These are phyloP conservation scores for Ceratosolen solmsi DNA, from an alignment of 1,140 invertebrate genomes.

Conservation along the genomic window DNA sequence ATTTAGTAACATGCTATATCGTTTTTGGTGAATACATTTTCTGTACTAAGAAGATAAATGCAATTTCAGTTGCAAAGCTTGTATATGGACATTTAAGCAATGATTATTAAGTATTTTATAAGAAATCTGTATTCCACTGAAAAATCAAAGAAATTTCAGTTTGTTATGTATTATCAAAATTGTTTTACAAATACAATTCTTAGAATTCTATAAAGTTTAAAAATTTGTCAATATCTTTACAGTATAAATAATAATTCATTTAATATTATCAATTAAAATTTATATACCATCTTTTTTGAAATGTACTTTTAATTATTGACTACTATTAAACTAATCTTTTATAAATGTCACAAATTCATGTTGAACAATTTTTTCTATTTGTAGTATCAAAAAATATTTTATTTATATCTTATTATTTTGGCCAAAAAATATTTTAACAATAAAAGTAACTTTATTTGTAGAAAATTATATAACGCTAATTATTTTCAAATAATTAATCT, in stretches of 20 bases:
- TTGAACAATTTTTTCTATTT: not conserved
- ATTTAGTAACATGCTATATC: conserved; percentile 62
- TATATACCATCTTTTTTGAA: not conserved
- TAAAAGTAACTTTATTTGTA: too few species aligned
- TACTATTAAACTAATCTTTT: not conserved
- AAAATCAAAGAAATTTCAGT: conserved; percentile 36
- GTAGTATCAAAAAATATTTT: not conserved
- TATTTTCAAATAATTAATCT: too few species aligned
- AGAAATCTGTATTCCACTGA: conserved; percentile 26
- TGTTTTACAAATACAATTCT: conserved; percentile 36
- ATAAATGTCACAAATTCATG: not conserved
- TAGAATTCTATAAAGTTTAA: conserved; percentile 24
- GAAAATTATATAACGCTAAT: too few species aligned
- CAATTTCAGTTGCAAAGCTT: conserved; percentile 11
- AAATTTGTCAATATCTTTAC: conserved; percentile 5
- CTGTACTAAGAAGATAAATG: not conserved
- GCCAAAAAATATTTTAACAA: too few species aligned
- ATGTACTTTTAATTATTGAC: too few species aligned
- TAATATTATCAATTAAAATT: not conserved
- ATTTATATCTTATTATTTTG: not conserved
- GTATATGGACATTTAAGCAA: not conserved
- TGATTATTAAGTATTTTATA: conserved; percentile 36
- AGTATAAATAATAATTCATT: not conserved
- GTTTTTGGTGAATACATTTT: conserved; percentile 20
- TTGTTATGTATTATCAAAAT: conserved; percentile 42